phyloP scores from a whole-genome alignment of 2,113 vertebrate species.

The Hystrix brachyura region DNA sequence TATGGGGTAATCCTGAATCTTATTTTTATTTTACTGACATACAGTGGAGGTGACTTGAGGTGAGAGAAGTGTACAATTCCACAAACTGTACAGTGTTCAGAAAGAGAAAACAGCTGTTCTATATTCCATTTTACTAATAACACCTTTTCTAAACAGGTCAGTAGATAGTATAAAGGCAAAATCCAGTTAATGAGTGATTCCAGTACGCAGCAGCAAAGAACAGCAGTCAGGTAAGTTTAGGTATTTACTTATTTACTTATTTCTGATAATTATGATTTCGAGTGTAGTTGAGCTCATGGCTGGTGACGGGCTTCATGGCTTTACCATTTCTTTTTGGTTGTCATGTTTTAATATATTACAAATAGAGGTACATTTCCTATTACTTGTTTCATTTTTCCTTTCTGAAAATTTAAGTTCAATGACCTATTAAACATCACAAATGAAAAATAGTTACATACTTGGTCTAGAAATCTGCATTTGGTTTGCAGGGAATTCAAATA shows the following conservation, averaged over 20 bases:
- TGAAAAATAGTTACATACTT: slow-evolving; percentile 70
- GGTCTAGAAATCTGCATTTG: slow-evolving; percentile 57
- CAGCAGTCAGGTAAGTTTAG: background rate
- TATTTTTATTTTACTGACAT: slow-evolving; percentile 43
- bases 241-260: slow-evolving; percentile 43
- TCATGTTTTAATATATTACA: slow-evolving; percentile 3
- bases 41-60: background rate
- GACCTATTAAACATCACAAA: slow-evolving; percentile 67
- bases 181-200: background rate
- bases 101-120: background rate
- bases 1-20: background rate
- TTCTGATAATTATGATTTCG: background rate
- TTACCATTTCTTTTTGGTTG: background rate
- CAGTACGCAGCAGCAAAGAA: background rate
- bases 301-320: background rate
- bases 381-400: slow-evolving; percentile 62
- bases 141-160: background rate
- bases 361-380: slow-evolving; percentile 42
- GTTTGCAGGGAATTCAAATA: slow-evolving; percentile 66
- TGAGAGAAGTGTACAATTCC: background rate
- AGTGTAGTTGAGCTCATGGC: background rate
- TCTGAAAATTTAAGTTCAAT: slow-evolving; percentile 66
- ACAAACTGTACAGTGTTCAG: background rate
- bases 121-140: slow-evolving; percentile 6
- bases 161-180: background rate